A percentile compares a stretch with the other conserved stretches of the same genome.
Conservation (phyloP, 2,888 invertebrate species). For the Drosophila kanekoi region DNA sequence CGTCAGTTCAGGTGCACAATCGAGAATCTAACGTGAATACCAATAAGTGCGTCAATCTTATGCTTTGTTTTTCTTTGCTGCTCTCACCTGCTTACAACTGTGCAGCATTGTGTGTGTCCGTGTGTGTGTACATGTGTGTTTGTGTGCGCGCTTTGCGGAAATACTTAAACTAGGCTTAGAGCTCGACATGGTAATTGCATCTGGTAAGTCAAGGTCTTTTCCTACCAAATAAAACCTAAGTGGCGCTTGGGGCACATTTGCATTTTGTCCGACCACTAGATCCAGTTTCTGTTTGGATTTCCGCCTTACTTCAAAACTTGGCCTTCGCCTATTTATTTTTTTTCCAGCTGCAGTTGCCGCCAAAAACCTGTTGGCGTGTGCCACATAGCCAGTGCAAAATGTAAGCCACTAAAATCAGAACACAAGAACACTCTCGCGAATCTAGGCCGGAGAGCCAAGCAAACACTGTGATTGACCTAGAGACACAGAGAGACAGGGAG, state of each 20-base stretch:
- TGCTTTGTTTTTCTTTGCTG: background rate
- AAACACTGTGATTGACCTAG: background rate
- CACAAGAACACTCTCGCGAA: slow-evolving; percentile 10
- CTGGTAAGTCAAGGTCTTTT: slow-evolving; percentile 19
- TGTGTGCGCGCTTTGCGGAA: background rate
- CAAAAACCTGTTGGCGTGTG: slow-evolving; percentile 62
- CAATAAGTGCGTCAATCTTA: background rate
- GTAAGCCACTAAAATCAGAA: slow-evolving; percentile 47
- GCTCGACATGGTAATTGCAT: background rate
- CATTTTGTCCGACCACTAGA: slow-evolving; percentile 2
- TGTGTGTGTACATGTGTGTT: background rate
- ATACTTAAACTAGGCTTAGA: background rate
- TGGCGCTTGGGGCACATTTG: background rate
- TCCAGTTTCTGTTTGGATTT: slow-evolving; percentile 36
- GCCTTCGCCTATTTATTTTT: slow-evolving; percentile 74
- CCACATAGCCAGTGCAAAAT: slow-evolving; percentile 55
- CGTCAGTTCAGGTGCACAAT: slow-evolving; percentile 1
- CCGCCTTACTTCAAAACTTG: slow-evolving; percentile 43
- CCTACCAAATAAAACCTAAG: background rate
- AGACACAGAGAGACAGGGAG: too few species aligned
- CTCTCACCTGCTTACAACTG: background rate
- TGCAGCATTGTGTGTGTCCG: background rate
- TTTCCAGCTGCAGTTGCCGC: slow-evolving; percentile 28
- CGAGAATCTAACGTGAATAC: background rate
- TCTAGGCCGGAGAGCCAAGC: slow-evolving; percentile 8